Evolutionary conservation across 2,113 vertebrate species (phyloP).

Genomic region (Dromas ardeola): DNA sequence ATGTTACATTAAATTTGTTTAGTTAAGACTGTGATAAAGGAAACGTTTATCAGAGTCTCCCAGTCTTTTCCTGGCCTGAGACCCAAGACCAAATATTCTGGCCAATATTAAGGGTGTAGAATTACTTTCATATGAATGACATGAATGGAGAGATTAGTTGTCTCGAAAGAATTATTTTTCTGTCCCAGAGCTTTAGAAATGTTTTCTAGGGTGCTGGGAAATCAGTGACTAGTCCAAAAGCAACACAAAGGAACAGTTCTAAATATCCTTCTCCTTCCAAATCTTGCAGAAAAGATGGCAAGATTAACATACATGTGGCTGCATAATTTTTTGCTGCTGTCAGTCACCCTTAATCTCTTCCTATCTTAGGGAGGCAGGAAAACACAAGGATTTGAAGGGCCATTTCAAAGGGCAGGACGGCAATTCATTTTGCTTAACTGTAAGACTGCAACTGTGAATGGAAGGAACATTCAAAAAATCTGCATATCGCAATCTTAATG

Average conservation of each 20-base stretch:
- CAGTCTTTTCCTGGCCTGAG: background rate
- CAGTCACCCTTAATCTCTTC: constrained; percentile 54
- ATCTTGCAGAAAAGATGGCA: constrained; percentile 39
- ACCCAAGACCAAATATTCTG: constrained; percentile 9
- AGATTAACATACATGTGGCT: constrained; percentile 49
- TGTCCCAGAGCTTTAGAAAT: constrained; percentile 25
- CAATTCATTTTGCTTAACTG: constrained; percentile 28
- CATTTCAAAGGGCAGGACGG: background rate
- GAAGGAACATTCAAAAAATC: background rate
- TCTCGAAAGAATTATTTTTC: constrained; percentile 21
- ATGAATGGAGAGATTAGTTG: constrained; percentile 53
- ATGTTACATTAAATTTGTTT: background rate
- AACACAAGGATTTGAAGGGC: constrained; percentile 43
- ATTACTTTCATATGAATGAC: constrained; percentile 10
- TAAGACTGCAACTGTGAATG: background rate
- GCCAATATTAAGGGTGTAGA: constrained; percentile 4
- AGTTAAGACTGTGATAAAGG: background rate
- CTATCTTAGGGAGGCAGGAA: constrained; percentile 38
- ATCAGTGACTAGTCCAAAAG: constrained; percentile 22
- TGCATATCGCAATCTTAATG: background rate
- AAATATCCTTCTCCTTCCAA: constrained; percentile 42
- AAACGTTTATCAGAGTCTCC: constrained; percentile 26
- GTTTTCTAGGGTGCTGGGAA: constrained; percentile 33
- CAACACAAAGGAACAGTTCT: constrained; percentile 43
- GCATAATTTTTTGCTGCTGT: constrained; percentile 36